Conservation (phyloP, 2,888 invertebrate species). For the Chaetogeoica ovagalla region DNA sequence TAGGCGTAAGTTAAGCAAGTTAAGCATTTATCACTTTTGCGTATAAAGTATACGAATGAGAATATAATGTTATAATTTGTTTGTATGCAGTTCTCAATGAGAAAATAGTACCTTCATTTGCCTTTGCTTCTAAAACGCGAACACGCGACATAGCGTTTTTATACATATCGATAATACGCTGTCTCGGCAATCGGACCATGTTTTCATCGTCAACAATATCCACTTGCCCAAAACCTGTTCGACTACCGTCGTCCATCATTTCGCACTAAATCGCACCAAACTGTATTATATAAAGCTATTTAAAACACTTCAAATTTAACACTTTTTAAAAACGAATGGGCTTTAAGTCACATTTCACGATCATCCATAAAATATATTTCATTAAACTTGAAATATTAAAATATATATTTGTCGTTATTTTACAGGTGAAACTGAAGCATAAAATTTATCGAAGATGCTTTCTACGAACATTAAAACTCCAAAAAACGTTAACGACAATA, state of each 20-base stretch:
- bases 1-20: constrained; percentile 12
- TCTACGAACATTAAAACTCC: not conserved
- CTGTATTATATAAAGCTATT: not conserved
- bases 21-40: constrained; percentile 41
- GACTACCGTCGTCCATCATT: constrained; percentile 39
- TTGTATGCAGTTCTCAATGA: constrained; percentile 28
- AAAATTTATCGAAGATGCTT: not conserved
- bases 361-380: not conserved
- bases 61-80: constrained; percentile 2
- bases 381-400: too few relatives aligned
- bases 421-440: not conserved
- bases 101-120: constrained; percentile 51
- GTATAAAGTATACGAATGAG: constrained; percentile 12
- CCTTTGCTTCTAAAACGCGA: constrained; percentile 52
- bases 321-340: constrained; percentile 16
- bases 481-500: too few relatives aligned
- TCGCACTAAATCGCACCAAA: constrained; percentile 37
- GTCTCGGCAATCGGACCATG: constrained; percentile 48
- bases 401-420: not conserved
- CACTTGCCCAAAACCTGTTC: constrained; percentile 33
- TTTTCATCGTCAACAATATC: constrained; percentile 49
- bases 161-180: constrained; percentile 53
- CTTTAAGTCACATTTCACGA: not conserved
- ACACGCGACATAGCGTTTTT: constrained; percentile 52
- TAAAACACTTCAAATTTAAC: constrained; percentile 19